phyloP scores from a whole-genome alignment of 2,113 vertebrate species.

The Nycticryphes semicollaris region DNA sequence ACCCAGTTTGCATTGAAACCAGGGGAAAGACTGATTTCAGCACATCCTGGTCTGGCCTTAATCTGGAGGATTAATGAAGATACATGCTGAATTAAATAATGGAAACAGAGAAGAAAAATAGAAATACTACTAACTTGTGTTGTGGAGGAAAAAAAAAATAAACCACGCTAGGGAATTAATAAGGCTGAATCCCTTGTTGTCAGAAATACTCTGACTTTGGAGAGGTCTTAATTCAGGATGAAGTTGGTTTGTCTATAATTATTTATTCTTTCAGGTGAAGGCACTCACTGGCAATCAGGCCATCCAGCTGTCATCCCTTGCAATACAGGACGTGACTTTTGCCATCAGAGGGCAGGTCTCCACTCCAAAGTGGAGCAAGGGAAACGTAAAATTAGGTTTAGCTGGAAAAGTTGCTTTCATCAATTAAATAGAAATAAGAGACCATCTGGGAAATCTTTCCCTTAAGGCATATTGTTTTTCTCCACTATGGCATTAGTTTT shows the following conservation, averaged over 20 bases:
- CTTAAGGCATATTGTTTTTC: not conserved
- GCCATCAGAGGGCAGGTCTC: not conserved
- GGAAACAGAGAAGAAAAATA: not conserved
- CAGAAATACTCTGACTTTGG: not conserved
- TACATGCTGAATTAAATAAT: slow-evolving; percentile 4
- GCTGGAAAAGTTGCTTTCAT: not conserved
- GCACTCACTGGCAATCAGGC: not conserved
- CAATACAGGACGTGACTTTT: not conserved
- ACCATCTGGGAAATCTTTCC: not conserved
- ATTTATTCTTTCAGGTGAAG: not conserved
- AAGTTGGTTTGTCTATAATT: not conserved
- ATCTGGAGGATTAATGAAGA: slow-evolving; percentile 43
- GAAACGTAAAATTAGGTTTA: not conserved
- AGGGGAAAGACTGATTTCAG: not conserved
- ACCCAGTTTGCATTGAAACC: not conserved
- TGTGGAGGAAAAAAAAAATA: not conserved
- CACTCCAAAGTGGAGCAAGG: not conserved
- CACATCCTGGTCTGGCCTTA: slow-evolving; percentile 24
- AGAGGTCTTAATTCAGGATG: not conserved
- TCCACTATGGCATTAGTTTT: not conserved
- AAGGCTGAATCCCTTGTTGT: not conserved
- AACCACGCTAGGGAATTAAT: not conserved
- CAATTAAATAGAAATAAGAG: not conserved
- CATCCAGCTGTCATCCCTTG: not conserved
- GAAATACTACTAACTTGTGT: not conserved